Evolutionary conservation across 2,113 vertebrate genomes (phyloP).

Genomic region (Heteronetta atricapilla): DNA sequence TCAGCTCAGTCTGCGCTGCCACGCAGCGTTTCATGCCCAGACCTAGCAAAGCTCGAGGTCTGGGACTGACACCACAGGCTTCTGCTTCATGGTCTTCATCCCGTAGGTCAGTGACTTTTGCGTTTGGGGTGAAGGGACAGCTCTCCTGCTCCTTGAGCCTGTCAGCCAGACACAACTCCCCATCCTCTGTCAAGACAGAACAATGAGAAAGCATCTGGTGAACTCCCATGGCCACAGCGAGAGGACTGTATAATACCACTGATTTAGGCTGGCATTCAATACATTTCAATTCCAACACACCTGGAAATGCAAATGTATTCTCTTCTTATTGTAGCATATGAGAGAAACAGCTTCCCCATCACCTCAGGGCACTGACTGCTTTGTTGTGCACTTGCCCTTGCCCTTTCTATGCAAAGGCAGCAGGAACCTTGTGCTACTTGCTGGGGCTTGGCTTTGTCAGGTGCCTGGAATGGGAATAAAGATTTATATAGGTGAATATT

Average conservation of each 20-base stretch:
- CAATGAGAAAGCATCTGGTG: neutral
- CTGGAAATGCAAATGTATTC: neutral
- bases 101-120: neutral
- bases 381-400: neutral
- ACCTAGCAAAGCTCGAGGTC: neutral
- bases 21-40: neutral
- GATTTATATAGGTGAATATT: neutral
- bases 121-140: neutral
- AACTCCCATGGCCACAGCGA: too few relatives aligned
- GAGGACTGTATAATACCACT: neutral
- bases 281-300: neutral
- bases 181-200: neutral
- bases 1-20: conserved; percentile 12
- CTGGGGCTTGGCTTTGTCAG: neutral
- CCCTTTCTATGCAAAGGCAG: neutral
- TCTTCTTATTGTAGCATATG: neutral
- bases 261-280: rapidly evolving
- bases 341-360: neutral
- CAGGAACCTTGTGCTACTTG: neutral
- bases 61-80: neutral
- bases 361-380: neutral
- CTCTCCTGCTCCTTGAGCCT: neutral
- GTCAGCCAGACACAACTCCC: rapidly evolving
- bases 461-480: neutral
- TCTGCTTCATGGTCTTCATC: neutral